These are phyloP conservation scores for Drosophila silvestris DNA, from an alignment of 2,888 invertebrate species.

Conservation along the genomic window DNA sequence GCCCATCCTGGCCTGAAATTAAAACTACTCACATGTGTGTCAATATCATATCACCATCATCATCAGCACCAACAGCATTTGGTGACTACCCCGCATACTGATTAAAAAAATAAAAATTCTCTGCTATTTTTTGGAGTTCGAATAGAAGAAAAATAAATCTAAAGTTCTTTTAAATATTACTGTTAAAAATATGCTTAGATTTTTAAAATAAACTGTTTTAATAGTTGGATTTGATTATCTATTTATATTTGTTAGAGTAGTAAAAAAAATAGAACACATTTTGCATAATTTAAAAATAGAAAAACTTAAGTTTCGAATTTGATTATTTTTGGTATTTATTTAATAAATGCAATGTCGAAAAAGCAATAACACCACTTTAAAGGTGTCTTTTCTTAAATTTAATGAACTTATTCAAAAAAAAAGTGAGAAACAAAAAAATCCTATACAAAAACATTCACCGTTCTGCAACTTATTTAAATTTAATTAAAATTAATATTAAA, in stretches of 20 bases:
- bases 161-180: neutral
- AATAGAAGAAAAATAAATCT: neutral
- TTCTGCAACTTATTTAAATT: neutral
- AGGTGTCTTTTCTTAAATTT: neutral
- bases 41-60: neutral
- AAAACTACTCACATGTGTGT: constrained; percentile 8
- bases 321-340: neutral
- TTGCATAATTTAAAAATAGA: neutral
- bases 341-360: neutral
- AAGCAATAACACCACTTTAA: neutral
- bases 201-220: neutral
- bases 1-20: constrained; percentile 24
- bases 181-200: neutral
- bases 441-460: neutral
- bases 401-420: neutral
- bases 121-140: neutral
- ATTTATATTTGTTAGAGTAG: neutral
- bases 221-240: neutral
- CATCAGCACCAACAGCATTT: constrained; percentile 1
- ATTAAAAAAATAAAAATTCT: neutral
- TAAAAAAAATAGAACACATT: neutral
- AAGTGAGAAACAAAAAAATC: no score
- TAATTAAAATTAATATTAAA: neutral
- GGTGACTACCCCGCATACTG: neutral
- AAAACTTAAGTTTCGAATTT: neutral